Evolutionary conservation across 2,888 invertebrate genomes (phyloP).

Genomic region (Cecidostiba fungosa): DNA sequence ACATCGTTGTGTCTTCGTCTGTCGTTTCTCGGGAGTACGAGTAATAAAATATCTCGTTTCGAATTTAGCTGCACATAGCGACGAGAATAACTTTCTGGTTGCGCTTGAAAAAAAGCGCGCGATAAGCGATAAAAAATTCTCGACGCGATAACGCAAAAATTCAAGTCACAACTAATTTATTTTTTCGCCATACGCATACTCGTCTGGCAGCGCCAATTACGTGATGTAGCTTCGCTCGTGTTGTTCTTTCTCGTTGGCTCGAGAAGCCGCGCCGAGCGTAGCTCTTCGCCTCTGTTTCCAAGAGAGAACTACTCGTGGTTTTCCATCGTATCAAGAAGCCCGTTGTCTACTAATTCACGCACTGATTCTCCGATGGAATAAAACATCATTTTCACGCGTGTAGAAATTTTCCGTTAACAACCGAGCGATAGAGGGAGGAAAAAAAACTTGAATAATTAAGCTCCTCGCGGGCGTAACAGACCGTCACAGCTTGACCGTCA

Average conservation of each 20-base stretch:
- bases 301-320: not conserved
- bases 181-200: not conserved
- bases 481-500: conserved; percentile 7
- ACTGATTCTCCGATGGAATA: not conserved
- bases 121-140: conserved; percentile 1
- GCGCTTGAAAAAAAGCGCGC: not conserved
- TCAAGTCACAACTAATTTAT: not conserved
- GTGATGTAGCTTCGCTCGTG: not conserved
- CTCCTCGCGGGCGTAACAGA: conserved; percentile 1
- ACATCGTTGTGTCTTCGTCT: no score
- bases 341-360: not conserved
- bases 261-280: not conserved
- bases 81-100: not conserved
- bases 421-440: not conserved
- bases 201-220: not conserved
- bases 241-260: no score
- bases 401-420: not conserved
- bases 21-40: not conserved
- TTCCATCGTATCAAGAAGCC: no score
- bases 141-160: not conserved
- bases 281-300: not conserved
- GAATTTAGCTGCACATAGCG: not conserved
- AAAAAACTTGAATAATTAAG: not conserved
- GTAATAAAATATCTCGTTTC: conserved; percentile 1
- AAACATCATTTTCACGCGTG: not conserved